Conservation (phyloP, 1,140 invertebrate genomes). For the Saccostrea cuccullata region DNA sequence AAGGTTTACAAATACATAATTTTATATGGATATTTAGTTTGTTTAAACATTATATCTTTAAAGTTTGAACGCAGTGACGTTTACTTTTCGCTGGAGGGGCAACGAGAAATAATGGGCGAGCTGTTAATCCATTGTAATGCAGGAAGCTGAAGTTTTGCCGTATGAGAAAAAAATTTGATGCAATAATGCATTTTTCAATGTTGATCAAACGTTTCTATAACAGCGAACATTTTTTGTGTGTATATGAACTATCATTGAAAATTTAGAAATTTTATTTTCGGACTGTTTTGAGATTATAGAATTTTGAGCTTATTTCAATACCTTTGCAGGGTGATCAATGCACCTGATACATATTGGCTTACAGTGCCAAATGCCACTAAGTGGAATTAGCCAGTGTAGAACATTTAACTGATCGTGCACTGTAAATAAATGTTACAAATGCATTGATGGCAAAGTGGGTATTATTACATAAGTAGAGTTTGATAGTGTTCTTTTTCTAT, state of each 20-base stretch:
- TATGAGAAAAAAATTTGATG: slow-evolving; percentile 40
- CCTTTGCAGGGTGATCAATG: background rate
- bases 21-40: slow-evolving; percentile 46
- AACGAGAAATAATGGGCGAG: slow-evolving; percentile 1
- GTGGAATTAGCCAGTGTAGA: background rate
- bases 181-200: slow-evolving; percentile 40
- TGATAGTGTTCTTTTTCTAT: background rate
- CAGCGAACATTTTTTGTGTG: background rate
- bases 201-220: slow-evolving; percentile 4
- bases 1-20: slow-evolving; percentile 47
- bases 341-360: background rate
- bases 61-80: slow-evolving; percentile 38
- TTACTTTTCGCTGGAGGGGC: slow-evolving; percentile 6
- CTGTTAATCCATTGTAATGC: slow-evolving; percentile 25
- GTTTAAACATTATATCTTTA: slow-evolving; percentile 46
- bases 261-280: slow-evolving; percentile 18
- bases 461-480: slow-evolving; percentile 3
- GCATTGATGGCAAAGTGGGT: background rate
- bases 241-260: slow-evolving; percentile 19
- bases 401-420: background rate
- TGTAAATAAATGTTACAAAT: background rate
- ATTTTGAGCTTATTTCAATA: slow-evolving; percentile 11
- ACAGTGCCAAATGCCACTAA: background rate
- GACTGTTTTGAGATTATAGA: slow-evolving; percentile 15
- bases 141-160: slow-evolving; percentile 35